Evolutionary conservation across 1,140 invertebrate species (phyloP).

Genomic region (Caligus rogercresseyi): DNA sequence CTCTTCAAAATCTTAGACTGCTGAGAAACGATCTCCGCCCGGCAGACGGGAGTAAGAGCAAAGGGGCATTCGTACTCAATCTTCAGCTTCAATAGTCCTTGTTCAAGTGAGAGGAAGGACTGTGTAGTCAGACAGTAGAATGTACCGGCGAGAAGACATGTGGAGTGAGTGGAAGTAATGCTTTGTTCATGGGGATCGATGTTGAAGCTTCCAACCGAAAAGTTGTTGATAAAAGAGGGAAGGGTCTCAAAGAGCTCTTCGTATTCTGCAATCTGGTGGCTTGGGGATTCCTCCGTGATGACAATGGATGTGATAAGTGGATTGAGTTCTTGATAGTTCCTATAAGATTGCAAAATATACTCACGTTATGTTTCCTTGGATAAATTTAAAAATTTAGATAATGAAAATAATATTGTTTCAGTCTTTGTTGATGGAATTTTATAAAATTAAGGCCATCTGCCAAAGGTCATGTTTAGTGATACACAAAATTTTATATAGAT

Average conservation of each 20-base stretch:
- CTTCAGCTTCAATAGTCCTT: not conserved
- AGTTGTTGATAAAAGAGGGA: not conserved
- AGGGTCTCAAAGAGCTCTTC: not conserved
- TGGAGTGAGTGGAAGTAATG: not conserved
- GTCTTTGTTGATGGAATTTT: too few relatives aligned
- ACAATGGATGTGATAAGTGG: not conserved
- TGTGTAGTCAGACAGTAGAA: not conserved
- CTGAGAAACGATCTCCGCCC: not conserved
- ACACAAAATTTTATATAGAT: too few relatives aligned
- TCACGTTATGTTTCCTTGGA: too few relatives aligned
- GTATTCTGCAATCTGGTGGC: not conserved
- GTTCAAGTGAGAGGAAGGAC: too few relatives aligned
- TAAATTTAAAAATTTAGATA: too few relatives aligned
- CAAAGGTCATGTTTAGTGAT: too few relatives aligned
- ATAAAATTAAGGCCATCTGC: too few relatives aligned
- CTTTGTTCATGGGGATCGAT: not conserved
- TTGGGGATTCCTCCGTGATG: not conserved
- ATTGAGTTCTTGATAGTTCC: not conserved
- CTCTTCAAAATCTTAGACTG: not conserved
- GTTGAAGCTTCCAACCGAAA: not conserved
- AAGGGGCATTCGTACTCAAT: not conserved
- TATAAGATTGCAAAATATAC: not conserved
- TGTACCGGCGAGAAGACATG: not conserved
- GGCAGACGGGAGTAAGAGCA: not conserved
- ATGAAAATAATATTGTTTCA: too few relatives aligned